Base-by-base conservation (phyloP, 2,888 invertebrate species). In the Meiosimyza decipiens region DNA sequence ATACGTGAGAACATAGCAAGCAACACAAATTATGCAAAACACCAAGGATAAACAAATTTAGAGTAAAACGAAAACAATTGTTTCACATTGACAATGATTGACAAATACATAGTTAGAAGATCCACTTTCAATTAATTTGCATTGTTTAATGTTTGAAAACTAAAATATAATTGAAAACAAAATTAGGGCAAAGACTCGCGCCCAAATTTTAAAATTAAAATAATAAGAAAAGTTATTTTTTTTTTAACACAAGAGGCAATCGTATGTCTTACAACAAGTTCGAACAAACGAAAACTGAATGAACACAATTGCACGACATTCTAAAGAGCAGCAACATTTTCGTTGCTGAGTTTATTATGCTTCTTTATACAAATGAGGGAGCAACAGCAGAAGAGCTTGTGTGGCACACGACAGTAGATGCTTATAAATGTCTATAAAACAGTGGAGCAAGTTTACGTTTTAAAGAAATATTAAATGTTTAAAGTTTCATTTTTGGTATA, bases 61-160 rank as follows among this genome's bases (percentile, higher is more conserved):
- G 16, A 55, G 12, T n/a, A 47, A 40, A 40, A 33, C 52, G 9
- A 57, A 18, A 52, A 67, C 66, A 67, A 67, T 33, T 12, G 16
- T 18, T 33, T 47, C 15, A 62, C 2, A 62, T 62, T 47, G 11
- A 63, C 49, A 49, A 50, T 50, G 63, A 63, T 63, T 47, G 50
- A 50, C 18, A 40, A 5, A 40, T 7, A 40, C 40, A 40, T 40
- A 40, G 22, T 22, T 49, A 49, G 40, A 49, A 51, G 50, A 59
- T 66, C 40, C 55, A 54, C 66, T 54, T 66, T 66, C 55, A 40
- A 66, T 66, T 66, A 40, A 55, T 55, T 55, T 12, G 33, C 66
- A 66, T 66, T 33, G 65, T 66, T 55, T 47, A 66, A 16, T 47
- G 16, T 51, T 65, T 65, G 12, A 16, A 16, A n/a, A 15, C 15